A percentile compares a stretch with the other conserved stretches of the same genome.
phyloP scores from a whole-genome alignment of 2,888 invertebrate species.

The Tiliacea citrago region DNA sequence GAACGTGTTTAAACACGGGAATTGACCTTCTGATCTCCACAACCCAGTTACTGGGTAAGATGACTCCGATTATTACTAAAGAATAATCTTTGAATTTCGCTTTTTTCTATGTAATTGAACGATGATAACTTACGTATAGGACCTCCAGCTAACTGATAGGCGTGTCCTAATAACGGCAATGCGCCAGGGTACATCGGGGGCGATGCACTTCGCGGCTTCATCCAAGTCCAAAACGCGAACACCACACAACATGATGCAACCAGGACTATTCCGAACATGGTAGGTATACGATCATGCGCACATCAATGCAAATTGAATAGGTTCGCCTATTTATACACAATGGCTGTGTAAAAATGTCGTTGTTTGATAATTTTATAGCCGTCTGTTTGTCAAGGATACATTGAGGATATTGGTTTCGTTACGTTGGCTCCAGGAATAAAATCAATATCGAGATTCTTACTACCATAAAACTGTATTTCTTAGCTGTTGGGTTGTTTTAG shows the following conservation, averaged over 20 bases:
- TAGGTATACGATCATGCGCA: neutral
- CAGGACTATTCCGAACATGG: slow-evolving; percentile 27
- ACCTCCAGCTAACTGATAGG: slow-evolving; percentile 15
- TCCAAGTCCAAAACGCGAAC: slow-evolving; percentile 24
- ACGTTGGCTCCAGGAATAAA: too few species aligned
- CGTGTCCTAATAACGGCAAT: slow-evolving; percentile 41
- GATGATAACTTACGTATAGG: slow-evolving; percentile 21
- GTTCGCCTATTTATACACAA: slow-evolving; percentile 27
- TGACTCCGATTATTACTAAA: too few species aligned
- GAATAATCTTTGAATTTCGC: too few species aligned
- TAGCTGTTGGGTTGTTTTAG: too few species aligned
- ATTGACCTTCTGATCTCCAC: too few species aligned
- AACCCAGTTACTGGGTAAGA: too few species aligned
- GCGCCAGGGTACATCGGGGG: slow-evolving; percentile 40
- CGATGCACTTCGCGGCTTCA: slow-evolving; percentile 10
- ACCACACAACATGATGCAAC: slow-evolving; percentile 30
- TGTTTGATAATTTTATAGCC: neutral
- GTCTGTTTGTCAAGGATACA: neutral
- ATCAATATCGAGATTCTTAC: too few species aligned
- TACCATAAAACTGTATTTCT: too few species aligned
- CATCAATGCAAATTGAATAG: neutral
- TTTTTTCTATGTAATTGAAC: neutral
- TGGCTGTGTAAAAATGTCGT: slow-evolving; percentile 3
- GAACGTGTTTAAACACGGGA: too few species aligned
- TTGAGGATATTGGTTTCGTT: neutral